These are phyloP conservation scores for Mimumesa dahlbomi DNA, from an alignment of 2,888 invertebrate genomes.

Conservation along the genomic window DNA sequence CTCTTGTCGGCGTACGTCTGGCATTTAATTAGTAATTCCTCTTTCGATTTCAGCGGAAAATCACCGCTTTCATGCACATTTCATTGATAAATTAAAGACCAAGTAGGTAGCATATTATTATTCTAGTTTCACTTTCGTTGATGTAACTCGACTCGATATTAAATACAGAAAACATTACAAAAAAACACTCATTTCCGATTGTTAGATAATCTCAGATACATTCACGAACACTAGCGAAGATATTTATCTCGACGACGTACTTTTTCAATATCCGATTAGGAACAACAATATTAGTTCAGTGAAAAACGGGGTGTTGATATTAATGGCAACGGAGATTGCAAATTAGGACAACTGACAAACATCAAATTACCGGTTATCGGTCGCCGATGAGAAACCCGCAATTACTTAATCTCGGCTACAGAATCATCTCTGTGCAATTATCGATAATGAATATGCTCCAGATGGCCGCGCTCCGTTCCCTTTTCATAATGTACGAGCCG, in stretches of 20 bases:
- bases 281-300: neutral
- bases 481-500: slow-evolving; percentile 19
- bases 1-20: too few relatives aligned
- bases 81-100: too few relatives aligned
- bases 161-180: too few relatives aligned
- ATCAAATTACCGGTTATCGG: slow-evolving; percentile 45
- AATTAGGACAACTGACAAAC: slow-evolving; percentile 13
- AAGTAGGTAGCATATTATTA: too few relatives aligned
- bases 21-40: too few relatives aligned
- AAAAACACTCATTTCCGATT: too few relatives aligned
- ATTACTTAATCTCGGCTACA: slow-evolving; percentile 71
- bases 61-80: too few relatives aligned
- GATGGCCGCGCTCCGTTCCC: neutral
- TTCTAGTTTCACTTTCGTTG: too few relatives aligned
- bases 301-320: slow-evolving; percentile 28
- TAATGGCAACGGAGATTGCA: slow-evolving; percentile 5
- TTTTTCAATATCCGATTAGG: neutral
- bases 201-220: too few relatives aligned
- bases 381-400: slow-evolving; percentile 67
- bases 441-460: slow-evolving; percentile 66
- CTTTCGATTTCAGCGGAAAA: too few relatives aligned
- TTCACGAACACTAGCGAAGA: too few relatives aligned
- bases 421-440: slow-evolving; percentile 70
- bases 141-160: too few relatives aligned
- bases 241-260: neutral